Percentiles rank a stretch among this genome's conserved stretches.
Conservation (phyloP, 2,888 invertebrate genomes). For the Odiellus spinosus region DNA sequence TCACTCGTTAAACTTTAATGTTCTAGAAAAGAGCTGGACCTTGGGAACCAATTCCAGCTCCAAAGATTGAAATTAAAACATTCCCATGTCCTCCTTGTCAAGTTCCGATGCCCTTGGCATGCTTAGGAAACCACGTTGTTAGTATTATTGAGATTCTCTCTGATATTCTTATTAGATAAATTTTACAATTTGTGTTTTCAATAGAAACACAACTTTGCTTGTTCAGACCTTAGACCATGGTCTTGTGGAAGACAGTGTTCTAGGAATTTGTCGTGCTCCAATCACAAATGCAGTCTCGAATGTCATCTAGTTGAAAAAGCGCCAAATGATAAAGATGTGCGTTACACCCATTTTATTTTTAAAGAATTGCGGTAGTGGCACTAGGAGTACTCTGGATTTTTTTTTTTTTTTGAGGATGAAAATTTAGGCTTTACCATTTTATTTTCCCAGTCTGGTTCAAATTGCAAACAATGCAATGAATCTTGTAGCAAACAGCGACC, state of each 20-base stretch:
- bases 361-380: too few species aligned
- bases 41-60: constrained; percentile 31
- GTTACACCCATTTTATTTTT: too few species aligned
- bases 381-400: too few species aligned
- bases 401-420: too few species aligned
- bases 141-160: too few species aligned
- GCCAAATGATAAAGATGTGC: neutral
- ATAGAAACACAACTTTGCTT: constrained; percentile 27
- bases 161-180: too few species aligned
- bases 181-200: too few species aligned
- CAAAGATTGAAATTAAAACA: constrained; percentile 26
- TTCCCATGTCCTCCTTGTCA: constrained; percentile 35
- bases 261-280: constrained; percentile 29
- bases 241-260: constrained; percentile 34
- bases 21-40: constrained; percentile 32
- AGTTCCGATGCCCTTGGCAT: constrained; percentile 50
- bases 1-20: neutral
- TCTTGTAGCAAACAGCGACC: constrained; percentile 41
- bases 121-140: constrained; percentile 32
- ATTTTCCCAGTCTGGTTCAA: constrained; percentile 26
- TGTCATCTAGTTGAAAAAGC: constrained; percentile 44
- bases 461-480: constrained; percentile 26
- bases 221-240: constrained; percentile 41
- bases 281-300: constrained; percentile 43
- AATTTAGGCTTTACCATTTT: too few species aligned